Evolutionary conservation across 64 coral and sea anemone species (phyloP).

Genomic region (Actinia tenebrosa): DNA sequence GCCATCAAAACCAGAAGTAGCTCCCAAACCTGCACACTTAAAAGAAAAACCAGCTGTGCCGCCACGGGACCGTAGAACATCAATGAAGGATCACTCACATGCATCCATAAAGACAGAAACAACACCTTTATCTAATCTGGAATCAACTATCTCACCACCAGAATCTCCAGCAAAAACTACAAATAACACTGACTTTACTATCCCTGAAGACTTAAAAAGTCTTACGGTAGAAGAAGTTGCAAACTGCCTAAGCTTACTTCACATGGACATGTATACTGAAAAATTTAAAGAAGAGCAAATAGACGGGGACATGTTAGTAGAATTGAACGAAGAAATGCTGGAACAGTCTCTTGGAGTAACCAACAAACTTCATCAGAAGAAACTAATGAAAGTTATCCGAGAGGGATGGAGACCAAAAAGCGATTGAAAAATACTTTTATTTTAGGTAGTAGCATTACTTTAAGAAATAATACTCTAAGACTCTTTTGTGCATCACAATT

Average conservation of each 20-base stretch:
- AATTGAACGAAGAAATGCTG: slow-evolving; percentile 8
- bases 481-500: too few relatives aligned
- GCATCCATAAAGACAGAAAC: background rate
- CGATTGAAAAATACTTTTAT: too few relatives aligned
- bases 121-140: background rate
- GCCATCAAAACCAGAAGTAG: background rate
- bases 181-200: background rate
- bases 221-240: background rate
- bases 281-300: slow-evolving; percentile 18
- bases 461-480: too few relatives aligned
- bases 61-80: background rate
- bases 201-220: background rate
- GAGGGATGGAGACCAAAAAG: slow-evolving; percentile 19
- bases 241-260: background rate
- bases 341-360: slow-evolving; percentile 10
- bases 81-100: background rate
- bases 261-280: slow-evolving; percentile 17
- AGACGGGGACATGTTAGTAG: slow-evolving; percentile 10
- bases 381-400: background rate
- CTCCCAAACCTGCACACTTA: background rate
- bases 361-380: slow-evolving; percentile 18
- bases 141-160: background rate
- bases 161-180: background rate
- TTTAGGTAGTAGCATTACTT: too few relatives aligned
- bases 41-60: background rate